Evolutionary conservation across 2,113 vertebrate genomes (phyloP).

Genomic region (Falco punctatus): DNA sequence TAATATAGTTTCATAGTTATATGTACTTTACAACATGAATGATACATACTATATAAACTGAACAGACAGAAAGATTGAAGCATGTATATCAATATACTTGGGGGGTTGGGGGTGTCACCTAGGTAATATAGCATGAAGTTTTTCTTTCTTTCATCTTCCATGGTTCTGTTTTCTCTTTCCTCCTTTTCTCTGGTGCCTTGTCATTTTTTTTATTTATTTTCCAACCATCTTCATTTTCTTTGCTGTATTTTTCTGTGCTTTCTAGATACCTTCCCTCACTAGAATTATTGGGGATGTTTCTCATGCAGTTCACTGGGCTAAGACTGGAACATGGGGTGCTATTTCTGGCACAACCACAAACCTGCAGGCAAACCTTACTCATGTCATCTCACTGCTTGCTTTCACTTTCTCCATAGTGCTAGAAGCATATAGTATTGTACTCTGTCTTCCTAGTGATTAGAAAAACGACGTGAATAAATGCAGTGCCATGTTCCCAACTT

Average conservation of each 20-base stretch:
- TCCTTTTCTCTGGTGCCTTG: neutral
- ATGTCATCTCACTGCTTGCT: neutral
- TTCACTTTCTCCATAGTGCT: neutral
- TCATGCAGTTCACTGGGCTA: neutral
- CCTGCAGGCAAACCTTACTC: neutral
- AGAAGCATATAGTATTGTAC: rapidly evolving
- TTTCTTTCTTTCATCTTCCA: neutral
- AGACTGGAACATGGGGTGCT: neutral
- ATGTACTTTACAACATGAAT: neutral
- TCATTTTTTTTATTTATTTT: neutral
- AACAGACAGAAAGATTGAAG: neutral
- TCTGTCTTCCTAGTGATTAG: neutral
- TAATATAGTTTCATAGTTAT: neutral
- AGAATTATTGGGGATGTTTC: neutral
- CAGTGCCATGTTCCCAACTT: neutral
- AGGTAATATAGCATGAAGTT: neutral
- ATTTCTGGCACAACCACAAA: neutral
- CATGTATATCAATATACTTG: neutral
- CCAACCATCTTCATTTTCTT: neutral
- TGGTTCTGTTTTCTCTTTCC: neutral
- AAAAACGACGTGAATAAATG: neutral
- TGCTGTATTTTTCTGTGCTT: neutral
- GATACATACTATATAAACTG: neutral
- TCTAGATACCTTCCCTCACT: neutral
- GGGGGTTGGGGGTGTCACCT: neutral